Percentiles rank a stretch among this genome's conserved stretches.
Evolutionary conservation across 1,140 invertebrate genomes (phyloP).

Genomic region (Neodiprion pinetum): DNA sequence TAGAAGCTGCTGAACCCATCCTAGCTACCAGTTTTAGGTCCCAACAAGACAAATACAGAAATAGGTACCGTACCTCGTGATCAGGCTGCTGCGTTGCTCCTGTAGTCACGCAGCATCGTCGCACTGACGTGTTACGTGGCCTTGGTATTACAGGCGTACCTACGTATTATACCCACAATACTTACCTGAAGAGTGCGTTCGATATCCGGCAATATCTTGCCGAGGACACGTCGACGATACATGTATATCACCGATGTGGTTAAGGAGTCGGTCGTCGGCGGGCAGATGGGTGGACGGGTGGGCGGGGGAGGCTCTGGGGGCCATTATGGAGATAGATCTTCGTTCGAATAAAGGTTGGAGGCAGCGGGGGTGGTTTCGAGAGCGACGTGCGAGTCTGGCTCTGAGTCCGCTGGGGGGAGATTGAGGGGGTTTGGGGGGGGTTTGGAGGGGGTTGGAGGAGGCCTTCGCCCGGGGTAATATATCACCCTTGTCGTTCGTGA

Average conservation of each 20-base stretch:
- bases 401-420: conserved; percentile 13
- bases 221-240: no score
- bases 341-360: conserved; percentile 54
- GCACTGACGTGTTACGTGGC: neutral
- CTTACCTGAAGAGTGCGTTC: neutral
- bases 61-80: no score
- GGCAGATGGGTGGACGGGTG: conserved; percentile 43
- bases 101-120: conserved; percentile 1
- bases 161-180: neutral
- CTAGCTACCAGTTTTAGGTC: no score
- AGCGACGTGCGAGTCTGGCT: conserved; percentile 27
- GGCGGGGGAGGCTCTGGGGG: conserved; percentile 44
- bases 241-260: neutral
- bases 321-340: conserved; percentile 61
- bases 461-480: conserved; percentile 45
- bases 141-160: neutral
- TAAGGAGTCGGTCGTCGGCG: neutral
- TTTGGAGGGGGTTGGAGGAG: conserved; percentile 13
- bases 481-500: conserved; percentile 58
- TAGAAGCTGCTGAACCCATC: no score
- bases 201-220: no score
- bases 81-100: neutral
- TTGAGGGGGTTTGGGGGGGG: neutral
- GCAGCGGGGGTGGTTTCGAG: conserved; percentile 47
- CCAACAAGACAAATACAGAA: no score